Evolutionary conservation across 2,113 vertebrate species (phyloP).

Genomic region (Loxodonta africana): DNA sequence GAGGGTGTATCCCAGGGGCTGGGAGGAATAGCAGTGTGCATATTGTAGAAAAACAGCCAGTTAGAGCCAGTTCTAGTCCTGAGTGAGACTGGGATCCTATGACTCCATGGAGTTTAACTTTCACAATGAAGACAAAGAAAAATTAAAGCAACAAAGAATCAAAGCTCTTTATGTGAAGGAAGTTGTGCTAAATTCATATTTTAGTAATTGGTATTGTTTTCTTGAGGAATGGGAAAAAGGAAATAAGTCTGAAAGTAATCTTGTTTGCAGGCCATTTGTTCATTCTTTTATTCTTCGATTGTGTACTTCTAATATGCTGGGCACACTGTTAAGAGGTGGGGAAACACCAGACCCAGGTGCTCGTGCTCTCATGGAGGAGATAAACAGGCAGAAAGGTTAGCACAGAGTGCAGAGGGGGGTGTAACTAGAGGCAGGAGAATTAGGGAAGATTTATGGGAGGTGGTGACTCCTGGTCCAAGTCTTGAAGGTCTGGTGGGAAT

Average conservation of each 20-base stretch:
- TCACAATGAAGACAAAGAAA: conserved; percentile 34
- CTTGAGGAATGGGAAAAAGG: neutral
- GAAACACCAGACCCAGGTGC: neutral
- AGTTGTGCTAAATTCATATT: conserved; percentile 32
- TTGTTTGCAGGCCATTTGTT: neutral
- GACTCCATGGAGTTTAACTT: neutral
- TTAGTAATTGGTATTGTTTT: neutral
- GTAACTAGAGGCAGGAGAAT: neutral
- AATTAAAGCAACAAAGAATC: neutral
- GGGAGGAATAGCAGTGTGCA: neutral
- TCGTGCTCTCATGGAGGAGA: neutral
- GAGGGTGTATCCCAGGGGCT: neutral
- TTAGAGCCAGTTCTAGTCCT: neutral
- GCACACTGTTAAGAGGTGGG: neutral
- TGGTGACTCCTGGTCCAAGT: neutral
- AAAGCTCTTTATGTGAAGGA: neutral
- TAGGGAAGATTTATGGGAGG: conserved; percentile 3
- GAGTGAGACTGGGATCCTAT: neutral
- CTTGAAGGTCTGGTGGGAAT: neutral
- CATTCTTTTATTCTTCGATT: neutral
- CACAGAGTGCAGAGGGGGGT: neutral
- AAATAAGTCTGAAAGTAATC: neutral
- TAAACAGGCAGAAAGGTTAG: neutral
- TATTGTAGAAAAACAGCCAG: neutral
- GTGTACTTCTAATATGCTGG: neutral